Conservation (phyloP, 2,888 invertebrate species). For the Lagria hirta region DNA sequence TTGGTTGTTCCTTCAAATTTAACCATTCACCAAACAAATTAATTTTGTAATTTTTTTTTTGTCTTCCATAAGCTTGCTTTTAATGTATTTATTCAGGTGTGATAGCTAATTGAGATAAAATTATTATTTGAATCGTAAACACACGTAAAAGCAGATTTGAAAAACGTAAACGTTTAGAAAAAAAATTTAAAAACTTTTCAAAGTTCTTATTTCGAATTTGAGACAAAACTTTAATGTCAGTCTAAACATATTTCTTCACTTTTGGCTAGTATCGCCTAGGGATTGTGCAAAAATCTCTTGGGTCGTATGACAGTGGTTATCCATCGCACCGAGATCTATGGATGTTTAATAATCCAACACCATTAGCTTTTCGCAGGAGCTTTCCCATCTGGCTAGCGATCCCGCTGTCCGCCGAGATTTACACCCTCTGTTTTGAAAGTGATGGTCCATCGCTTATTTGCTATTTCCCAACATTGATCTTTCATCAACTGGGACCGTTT, state of each 20-base stretch:
- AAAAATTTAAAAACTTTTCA: too few species aligned
- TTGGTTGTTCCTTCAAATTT: too few species aligned
- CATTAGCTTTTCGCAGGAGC: slow-evolving; percentile 49
- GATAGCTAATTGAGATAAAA: too few species aligned
- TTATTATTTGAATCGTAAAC: too few species aligned
- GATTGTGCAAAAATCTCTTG: slow-evolving; percentile 36
- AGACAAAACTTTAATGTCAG: too few species aligned
- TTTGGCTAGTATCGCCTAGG: slow-evolving; percentile 27
- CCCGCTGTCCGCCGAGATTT: slow-evolving; percentile 27
- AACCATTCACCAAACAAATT: too few species aligned
- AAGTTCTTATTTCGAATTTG: too few species aligned
- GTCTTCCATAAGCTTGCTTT: too few species aligned
- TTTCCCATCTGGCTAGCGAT: slow-evolving; percentile 34
- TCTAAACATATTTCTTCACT: slow-evolving; percentile 28
- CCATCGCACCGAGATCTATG: slow-evolving; percentile 51
- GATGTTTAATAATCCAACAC: slow-evolving; percentile 55
- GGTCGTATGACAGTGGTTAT: slow-evolving; percentile 52
- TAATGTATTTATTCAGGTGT: too few species aligned
- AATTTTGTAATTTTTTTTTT: too few species aligned
- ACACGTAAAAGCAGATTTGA: too few species aligned
- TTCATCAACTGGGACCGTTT: slow-evolving; percentile 27
- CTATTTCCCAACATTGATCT: slow-evolving; percentile 20
- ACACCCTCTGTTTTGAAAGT: slow-evolving; percentile 18
- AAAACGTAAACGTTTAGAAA: too few species aligned
- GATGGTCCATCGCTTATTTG: slow-evolving; percentile 19